Evolutionary conservation across 2,797 vertebrate species (phyloP), one percentile per base, ranked within the genome.

Genomic region (Macropus fuliginosus): DNA sequence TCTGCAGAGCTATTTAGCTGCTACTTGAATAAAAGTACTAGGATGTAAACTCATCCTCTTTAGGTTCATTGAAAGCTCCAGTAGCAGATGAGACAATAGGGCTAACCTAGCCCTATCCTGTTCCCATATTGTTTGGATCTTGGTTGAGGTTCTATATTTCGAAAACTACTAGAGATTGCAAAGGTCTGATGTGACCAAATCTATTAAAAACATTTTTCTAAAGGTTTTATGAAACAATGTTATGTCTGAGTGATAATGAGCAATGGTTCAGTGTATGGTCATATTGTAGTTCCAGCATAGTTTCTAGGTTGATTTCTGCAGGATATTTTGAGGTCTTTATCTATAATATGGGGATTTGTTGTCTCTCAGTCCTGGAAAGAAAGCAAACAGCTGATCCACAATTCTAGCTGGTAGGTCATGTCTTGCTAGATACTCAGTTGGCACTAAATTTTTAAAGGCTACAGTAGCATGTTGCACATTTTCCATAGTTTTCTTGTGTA

Each of bases 121-220:
- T 81, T 40, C n/a, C 66, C 16, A 24, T 10, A 24, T 81, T 10
- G 21, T 81, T 81, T 81, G 24, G 66, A 81, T 40, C 66, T 46
- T 81, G n/a, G 16, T 2, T 46, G 14, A 81, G n/a, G 66, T 81
- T 81, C 18, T 46, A 81, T 21, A 40, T 81, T 81, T 81, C 9
- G 66, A 74, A 40, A 74, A 6, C 16, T 74, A 18, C 21, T 81
- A 18, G n/a, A 81, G n/a, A 46, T 81, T 46, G 10, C 2, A 40
- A 46, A 81, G n/a, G n/a, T 81, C n/a, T 81, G 2, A 12, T 81
- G 18, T 81, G 66, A 2, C 66, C 8, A 46, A 18, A 24, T 40
- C n/a, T 81, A 24, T 81, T 81, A 81, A 62, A 59, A 81, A 81
- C n/a, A 81, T 81, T 81, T 81, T 81, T 81, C n/a, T 81, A 81